A percentile compares a stretch with the other conserved stretches of the same genome.
Conservation (phyloP, 2,797 vertebrate genomes). For the Dendrocincla tyrannina region DNA sequence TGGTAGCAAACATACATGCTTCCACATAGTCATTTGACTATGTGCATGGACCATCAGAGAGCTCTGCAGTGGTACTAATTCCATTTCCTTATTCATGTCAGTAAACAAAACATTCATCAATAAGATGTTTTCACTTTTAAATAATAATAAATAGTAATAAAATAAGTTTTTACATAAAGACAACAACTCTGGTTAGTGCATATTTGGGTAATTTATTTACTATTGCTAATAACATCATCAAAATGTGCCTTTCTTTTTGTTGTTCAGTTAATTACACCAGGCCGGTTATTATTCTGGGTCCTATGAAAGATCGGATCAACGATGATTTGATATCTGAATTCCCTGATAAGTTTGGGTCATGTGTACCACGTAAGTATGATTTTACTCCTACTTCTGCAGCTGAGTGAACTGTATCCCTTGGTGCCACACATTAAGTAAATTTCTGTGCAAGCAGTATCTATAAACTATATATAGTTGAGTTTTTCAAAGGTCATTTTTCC, state of each 20-base stretch:
- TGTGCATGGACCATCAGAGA: not conserved
- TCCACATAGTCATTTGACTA: not conserved
- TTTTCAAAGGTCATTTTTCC: not conserved
- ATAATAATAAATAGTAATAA: too few species aligned
- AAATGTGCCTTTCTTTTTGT: slow-evolving; percentile 15
- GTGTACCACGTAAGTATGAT: slow-evolving; percentile 93
- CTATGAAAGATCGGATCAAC: slow-evolving; percentile 97
- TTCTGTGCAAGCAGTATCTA: not conserved
- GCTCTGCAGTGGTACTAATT: not conserved
- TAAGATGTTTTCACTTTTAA: not conserved
- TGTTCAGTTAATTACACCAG: slow-evolving; percentile 91
- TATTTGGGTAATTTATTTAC: not conserved
- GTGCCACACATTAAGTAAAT: not conserved
- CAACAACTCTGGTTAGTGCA: not conserved
- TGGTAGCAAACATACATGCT: not conserved
- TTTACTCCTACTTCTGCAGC: not conserved
- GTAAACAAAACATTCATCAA: not conserved
- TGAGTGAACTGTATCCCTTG: not conserved
- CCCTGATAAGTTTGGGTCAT: slow-evolving; percentile 97
- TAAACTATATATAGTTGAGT: not conserved
- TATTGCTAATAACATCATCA: not conserved
- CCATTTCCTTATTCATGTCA: not conserved
- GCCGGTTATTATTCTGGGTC: slow-evolving; percentile 95
- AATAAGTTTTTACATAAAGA: not conserved
- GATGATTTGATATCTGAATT: slow-evolving; percentile 98